These are phyloP conservation scores for Coregonus sp. DNA, from an alignment of 2,797 vertebrate species.

Conservation along the genomic window DNA sequence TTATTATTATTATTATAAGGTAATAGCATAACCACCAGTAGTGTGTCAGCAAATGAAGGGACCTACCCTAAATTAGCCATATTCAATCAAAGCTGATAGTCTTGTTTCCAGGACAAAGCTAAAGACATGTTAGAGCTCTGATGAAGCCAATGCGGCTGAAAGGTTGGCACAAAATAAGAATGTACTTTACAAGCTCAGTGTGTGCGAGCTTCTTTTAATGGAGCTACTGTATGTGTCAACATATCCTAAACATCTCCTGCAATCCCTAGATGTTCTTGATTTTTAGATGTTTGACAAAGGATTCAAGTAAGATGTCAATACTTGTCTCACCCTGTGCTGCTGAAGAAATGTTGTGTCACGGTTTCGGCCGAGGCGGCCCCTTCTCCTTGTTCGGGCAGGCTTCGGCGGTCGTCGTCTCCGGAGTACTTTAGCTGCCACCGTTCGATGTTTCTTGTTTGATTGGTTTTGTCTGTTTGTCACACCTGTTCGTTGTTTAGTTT, in stretches of 20 bases:
- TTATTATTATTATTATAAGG: background rate
- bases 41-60: background rate
- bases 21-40: background rate
- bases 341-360: no score
- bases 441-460: no score
- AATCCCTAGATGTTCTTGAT: background rate
- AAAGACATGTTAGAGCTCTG: background rate
- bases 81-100: no score
- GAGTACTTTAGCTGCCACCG: no score
- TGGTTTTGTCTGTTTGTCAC: no score
- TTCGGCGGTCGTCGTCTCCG: no score
- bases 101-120: background rate
- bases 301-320: background rate
- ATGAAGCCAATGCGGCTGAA: background rate
- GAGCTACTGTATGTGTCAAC: background rate
- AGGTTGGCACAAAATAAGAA: no score
- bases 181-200: no score
- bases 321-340: background rate
- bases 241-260: background rate
- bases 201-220: no score
- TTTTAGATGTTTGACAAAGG: background rate
- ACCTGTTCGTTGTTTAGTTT: no score
- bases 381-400: no score
- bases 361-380: no score
- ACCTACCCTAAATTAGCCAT: background rate